Base-by-base conservation (phyloP, 2,797 vertebrate genomes). In the Ctenosaura bakeri region DNA sequence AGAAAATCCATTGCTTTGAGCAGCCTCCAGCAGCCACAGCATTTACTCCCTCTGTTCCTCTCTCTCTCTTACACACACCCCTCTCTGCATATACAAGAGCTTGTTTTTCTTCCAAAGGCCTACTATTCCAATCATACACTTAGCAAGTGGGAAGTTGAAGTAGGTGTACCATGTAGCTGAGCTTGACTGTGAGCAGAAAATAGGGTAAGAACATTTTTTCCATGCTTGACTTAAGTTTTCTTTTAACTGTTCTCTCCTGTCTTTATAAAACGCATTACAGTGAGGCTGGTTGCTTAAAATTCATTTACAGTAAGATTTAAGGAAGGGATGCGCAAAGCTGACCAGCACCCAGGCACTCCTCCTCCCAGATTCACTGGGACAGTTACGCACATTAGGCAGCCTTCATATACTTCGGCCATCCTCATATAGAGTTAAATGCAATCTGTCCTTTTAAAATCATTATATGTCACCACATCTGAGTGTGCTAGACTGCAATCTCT, bases 251-350 rank as follows among this genome's bases (percentile, higher is more conserved):
- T 0, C 3, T 42, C 59, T 77, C 66, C 18, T 18, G 26, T 35
- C 14, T 54, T 77, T 56, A 52, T 74, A 54, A 46, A 18, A 52
- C n/a, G 42, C 85, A 32, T 92, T 90, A 90, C 35, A 20, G n/a
- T 1, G 29, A 12, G 22, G 78, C 16, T 20, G 16, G 24, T 24
- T 20, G 35, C 38, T 56, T 74, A 42, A 56, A 18, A 52, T 46
- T 77, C 85, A 42, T 92, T 89, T 32, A 90, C 32, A 13, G 9
- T 4, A 54, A 12, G 9, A 29, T 50, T 56, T 42, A 8, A 56
- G n/a, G 16, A 79, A 26, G 1, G 13, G 35, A 59, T 35, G 38
- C 4, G 7, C 26, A 81, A 16, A 74, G 50, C 18, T 62, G 29
- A 32, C 77, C 32, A 26, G 8, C 66, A n/a, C 4, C 54, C 29